Evolutionary conservation across 2,888 invertebrate species (phyloP), one percentile per base, ranked within the genome.

Genomic region (Heteropelma amictum): DNA sequence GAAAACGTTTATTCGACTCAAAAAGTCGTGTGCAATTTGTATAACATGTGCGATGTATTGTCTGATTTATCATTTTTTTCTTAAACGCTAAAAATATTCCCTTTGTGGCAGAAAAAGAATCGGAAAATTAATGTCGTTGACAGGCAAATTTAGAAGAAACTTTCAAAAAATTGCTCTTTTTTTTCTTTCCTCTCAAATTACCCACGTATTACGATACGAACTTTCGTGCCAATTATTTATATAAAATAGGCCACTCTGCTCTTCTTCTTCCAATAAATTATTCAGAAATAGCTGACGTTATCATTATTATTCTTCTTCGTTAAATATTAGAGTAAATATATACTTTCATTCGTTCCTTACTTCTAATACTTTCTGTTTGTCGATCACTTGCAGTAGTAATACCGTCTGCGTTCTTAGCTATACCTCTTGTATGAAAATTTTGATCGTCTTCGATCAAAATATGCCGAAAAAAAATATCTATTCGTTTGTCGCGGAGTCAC

Each of bases 1-100:
- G 30, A 40, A n/a, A 75, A 58, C 56, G 30, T 49, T 58, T 38
- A 14, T 35, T 61, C 26, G 71, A 67, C 67, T 75, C 40, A 53
- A 51, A 58, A 61, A 67, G 68, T 69, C 64, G 17, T 14, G 76
- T 77, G 76, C 77, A 40, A 77, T 77, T 77, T 72, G 67, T 75
- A 77, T 77, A 78, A 78, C 70, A 78, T 70, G 78, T 77, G 77
- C 77, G 60, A 76, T 75, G 67, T 78, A 75, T 78, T 65, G 68
- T 69, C 65, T 67, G 33, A 53, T 38, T 51, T 35, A 49, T 47
- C n/a, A 30, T 64, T 38, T 19, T 51, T 14, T 19, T 17, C 45
- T 45, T 64, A 54, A 23, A 49, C 45, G 42, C 47, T 47, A 51
- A 8, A 47, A 40, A 51, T 42, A 67, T 63, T 75, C 67, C 49